phyloP scores from a whole-genome alignment of 23 tunicate genomes.

The Diplosoma virens region DNA sequence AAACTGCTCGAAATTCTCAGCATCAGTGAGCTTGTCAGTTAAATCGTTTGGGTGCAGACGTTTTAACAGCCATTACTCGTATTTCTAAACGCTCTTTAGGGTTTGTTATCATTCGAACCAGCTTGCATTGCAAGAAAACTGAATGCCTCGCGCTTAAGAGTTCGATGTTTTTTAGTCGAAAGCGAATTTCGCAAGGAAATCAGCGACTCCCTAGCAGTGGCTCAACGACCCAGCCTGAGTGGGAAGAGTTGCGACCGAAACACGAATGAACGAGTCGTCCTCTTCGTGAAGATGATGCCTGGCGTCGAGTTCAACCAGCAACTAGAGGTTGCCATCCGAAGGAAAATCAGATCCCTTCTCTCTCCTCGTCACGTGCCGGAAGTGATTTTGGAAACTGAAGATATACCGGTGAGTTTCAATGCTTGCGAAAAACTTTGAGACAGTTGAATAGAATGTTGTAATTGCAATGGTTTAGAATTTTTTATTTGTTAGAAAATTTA shows the following conservation, averaged over 20 bases:
- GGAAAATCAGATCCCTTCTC: conserved; percentile 42
- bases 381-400: conserved; percentile 49
- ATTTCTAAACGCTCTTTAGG: neutral
- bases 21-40: too few species aligned
- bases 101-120: neutral
- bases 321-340: conserved; percentile 24
- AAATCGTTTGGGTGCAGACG: too few species aligned
- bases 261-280: conserved; percentile 52
- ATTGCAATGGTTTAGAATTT: too few species aligned
- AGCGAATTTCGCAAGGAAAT: conserved; percentile 51
- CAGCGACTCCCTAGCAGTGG: conserved; percentile 72
- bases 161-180: conserved; percentile 64
- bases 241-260: neutral
- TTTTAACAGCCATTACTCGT: too few species aligned
- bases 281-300: conserved; percentile 56
- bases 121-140: too few species aligned
- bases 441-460: too few species aligned
- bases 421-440: too few species aligned
- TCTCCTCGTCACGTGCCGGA: conserved; percentile 92
- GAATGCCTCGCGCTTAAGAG: too few species aligned
- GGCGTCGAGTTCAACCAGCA: conserved; percentile 23
- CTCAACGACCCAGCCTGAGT: conserved; percentile 39
- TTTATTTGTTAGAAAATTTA: too few species aligned
- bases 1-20: too few species aligned
- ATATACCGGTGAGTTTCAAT: conserved; percentile 79